phyloP scores from a whole-genome alignment of 2,113 vertebrate genomes.

The Hylia prasina region DNA sequence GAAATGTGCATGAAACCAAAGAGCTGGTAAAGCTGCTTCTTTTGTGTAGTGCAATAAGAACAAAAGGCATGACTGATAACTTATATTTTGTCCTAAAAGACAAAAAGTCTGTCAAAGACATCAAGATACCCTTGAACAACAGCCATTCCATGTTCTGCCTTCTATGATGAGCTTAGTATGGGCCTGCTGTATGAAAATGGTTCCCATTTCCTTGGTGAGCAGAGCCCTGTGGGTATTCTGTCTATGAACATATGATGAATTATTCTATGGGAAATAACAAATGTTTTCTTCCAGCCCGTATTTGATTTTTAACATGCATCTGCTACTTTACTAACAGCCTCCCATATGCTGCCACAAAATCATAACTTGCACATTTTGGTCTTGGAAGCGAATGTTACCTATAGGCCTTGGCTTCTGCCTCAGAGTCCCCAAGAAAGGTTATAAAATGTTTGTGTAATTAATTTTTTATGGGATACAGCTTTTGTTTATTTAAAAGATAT shows the following conservation, averaged over 20 bases:
- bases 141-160: background rate
- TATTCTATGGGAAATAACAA: conserved; percentile 36
- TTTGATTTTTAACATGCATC: conserved; percentile 33
- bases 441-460: background rate
- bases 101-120: background rate
- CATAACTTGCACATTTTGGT: background rate
- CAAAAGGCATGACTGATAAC: background rate
- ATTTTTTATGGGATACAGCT: conserved; percentile 1
- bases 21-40: background rate
- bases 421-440: background rate
- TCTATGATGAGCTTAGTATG: background rate
- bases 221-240: background rate
- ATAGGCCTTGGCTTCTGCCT: background rate
- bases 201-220: background rate
- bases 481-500: background rate
- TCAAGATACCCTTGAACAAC: background rate
- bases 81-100: background rate
- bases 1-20: background rate
- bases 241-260: background rate
- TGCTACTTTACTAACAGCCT: conserved; percentile 24
- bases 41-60: background rate
- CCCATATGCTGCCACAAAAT: background rate
- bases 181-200: background rate
- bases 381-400: conserved; percentile 7
- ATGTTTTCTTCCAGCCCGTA: background rate